Evolutionary conservation across 2,888 invertebrate species (phyloP).

Genomic region (Pandemis heparana): DNA sequence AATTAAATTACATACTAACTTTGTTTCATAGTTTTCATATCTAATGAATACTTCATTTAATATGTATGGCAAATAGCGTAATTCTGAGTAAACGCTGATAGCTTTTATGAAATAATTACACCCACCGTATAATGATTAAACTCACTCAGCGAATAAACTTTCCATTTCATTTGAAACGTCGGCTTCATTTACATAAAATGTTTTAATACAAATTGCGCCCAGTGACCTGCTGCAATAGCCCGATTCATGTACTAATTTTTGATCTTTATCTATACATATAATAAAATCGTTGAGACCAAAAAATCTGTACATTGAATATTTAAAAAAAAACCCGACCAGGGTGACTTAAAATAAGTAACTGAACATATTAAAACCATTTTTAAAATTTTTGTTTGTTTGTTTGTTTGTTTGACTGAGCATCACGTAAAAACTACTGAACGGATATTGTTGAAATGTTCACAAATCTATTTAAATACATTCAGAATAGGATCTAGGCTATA

Average conservation of each 20-base stretch:
- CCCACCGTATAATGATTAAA: conserved; percentile 22
- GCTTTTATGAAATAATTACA: conserved; percentile 25
- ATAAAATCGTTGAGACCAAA: too few species aligned
- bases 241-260: background rate
- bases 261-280: too few species aligned
- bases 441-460: too few species aligned
- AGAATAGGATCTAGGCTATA: too few species aligned
- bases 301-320: too few species aligned
- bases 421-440: too few species aligned
- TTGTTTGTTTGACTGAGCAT: too few species aligned
- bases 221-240: background rate
- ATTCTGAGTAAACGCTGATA: conserved; percentile 15
- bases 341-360: too few species aligned
- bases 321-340: too few species aligned
- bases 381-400: too few species aligned
- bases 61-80: background rate
- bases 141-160: conserved; percentile 19
- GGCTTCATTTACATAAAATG: conserved; percentile 18
- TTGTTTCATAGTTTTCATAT: background rate
- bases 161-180: conserved; percentile 21
- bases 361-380: too few species aligned
- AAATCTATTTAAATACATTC: too few species aligned
- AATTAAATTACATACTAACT: background rate
- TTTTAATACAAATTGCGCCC: conserved; percentile 9
- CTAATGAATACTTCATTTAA: background rate